phyloP scores from a whole-genome alignment of 2,797 vertebrate species.

The Darevskia nairensis region DNA sequence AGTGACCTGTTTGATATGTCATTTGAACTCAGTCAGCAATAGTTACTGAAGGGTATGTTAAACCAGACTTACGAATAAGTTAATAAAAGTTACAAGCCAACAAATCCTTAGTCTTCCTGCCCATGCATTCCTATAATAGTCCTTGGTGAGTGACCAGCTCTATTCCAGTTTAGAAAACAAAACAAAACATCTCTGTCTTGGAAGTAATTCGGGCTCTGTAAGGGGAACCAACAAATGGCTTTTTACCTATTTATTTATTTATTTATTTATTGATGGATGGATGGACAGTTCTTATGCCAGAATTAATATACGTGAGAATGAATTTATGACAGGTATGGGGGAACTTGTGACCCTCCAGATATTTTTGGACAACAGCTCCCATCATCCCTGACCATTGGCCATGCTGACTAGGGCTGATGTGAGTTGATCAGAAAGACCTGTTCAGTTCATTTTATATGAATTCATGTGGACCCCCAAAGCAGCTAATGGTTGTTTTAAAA shows the following conservation, averaged over 20 bases:
- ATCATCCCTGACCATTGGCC: too few relatives aligned
- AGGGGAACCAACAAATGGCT: not conserved
- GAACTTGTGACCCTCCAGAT: too few relatives aligned
- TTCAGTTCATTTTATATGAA: not conserved
- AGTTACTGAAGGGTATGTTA: not conserved
- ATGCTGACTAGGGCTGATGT: too few relatives aligned
- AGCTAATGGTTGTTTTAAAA: not conserved
- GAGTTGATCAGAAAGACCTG: not conserved
- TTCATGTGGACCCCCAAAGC: not conserved
- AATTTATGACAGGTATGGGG: too few relatives aligned
- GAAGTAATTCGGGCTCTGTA: not conserved
- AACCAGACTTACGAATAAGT: not conserved
- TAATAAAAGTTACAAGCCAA: not conserved
- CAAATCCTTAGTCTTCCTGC: not conserved
- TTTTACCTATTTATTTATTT: not conserved
- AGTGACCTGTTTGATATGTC: not conserved
- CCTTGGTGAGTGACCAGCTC: not conserved
- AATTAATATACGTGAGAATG: too few relatives aligned
- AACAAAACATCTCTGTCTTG: not conserved
- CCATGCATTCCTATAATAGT: not conserved
- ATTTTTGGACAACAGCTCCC: too few relatives aligned
- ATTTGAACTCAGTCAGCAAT: not conserved
- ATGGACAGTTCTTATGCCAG: too few relatives aligned
- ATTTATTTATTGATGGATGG: too few relatives aligned
- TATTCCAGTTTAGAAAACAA: not conserved